Percentiles rank a stretch among this genome's conserved stretches.
Conservation (phyloP, 2,797 vertebrate species). For the Tolypeutes matacus region DNA sequence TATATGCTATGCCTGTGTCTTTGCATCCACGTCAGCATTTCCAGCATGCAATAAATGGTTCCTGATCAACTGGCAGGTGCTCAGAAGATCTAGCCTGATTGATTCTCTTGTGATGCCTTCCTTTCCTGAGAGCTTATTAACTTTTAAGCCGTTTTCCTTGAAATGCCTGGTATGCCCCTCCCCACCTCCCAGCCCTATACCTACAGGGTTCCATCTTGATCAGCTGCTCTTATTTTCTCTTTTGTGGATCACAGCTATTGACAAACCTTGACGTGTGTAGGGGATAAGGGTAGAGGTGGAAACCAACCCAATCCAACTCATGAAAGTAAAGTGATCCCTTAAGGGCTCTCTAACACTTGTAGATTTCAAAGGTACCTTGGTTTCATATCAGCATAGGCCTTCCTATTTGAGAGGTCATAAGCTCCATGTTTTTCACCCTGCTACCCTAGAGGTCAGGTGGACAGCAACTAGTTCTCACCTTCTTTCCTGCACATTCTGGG, state of each 20-base stretch:
- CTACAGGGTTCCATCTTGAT: background rate
- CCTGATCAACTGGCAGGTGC: background rate
- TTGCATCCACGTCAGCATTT: background rate
- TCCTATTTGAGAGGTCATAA: fast-evolving
- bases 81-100: background rate
- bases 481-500: background rate
- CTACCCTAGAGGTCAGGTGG: background rate
- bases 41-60: background rate
- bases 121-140: slow-evolving; percentile 51
- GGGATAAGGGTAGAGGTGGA: background rate
- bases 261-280: background rate
- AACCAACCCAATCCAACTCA: too few relatives aligned
- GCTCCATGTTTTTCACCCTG: background rate
- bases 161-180: background rate
- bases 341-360: background rate
- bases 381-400: background rate
- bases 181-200: fast-evolving
- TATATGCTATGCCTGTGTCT: background rate
- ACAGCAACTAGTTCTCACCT: background rate
- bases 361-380: background rate
- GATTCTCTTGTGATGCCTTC: slow-evolving; percentile 1
- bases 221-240: background rate
- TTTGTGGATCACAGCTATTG: background rate
- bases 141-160: slow-evolving; percentile 55
- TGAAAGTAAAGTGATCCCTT: background rate